Percentiles rank a stretch among this genome's conserved stretches.
Evolutionary conservation across 2,888 invertebrate species (phyloP).

Genomic region (Congeria kusceri): DNA sequence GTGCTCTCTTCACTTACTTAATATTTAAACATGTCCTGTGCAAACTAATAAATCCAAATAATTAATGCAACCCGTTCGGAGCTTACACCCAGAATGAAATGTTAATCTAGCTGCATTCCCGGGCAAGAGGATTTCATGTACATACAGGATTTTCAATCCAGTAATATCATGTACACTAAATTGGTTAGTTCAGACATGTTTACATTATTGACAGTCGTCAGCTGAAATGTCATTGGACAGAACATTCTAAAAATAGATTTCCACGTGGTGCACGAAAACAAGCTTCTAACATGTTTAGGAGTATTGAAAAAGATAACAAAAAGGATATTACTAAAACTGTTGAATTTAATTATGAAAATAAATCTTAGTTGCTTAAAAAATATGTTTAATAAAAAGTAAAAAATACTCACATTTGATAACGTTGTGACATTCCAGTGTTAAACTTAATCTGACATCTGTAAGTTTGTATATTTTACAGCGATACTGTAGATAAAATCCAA

Average conservation of each 20-base stretch:
- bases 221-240: no score
- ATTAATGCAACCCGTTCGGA: constrained; percentile 24
- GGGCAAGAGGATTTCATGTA: constrained; percentile 57
- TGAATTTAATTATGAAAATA: no score
- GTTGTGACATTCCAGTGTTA: no score
- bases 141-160: constrained; percentile 55
- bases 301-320: no score
- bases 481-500: constrained; percentile 8
- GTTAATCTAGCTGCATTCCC: constrained; percentile 43
- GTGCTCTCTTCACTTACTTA: no score
- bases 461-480: constrained; percentile 3
- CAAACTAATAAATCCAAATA: constrained; percentile 6
- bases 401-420: constrained; percentile 4
- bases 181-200: constrained; percentile 57
- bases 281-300: background rate
- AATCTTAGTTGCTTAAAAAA: no score
- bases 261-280: constrained; percentile 26
- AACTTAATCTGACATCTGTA: no score
- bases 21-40: background rate
- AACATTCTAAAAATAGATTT: constrained; percentile 48
- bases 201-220: no score
- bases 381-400: background rate
- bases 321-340: no score
- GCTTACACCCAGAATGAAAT: constrained; percentile 53
- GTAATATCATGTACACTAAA: constrained; percentile 4